A percentile compares a stretch with the other conserved stretches of the same genome.
These are phyloP conservation scores for Argya squamiceps DNA, from an alignment of 2,797 vertebrate species.

Conservation along the genomic window DNA sequence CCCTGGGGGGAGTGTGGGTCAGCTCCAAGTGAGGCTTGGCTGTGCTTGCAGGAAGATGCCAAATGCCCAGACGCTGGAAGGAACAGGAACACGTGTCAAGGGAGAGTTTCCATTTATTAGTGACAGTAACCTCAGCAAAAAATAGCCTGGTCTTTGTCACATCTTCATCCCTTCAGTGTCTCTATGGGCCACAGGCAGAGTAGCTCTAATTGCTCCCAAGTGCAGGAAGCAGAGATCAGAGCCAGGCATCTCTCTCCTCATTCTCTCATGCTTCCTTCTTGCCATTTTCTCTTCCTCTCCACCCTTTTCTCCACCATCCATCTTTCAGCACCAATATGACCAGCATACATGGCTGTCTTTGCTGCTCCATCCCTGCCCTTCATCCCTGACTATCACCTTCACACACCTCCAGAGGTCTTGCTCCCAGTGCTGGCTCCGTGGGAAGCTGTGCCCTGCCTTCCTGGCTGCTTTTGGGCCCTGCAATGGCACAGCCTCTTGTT, in stretches of 20 bases:
- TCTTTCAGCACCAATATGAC: neutral
- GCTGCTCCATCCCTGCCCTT: neutral
- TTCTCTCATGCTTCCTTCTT: neutral
- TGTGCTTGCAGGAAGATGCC: neutral
- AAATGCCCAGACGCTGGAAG: neutral
- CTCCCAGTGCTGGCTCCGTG: neutral
- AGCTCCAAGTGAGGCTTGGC: neutral
- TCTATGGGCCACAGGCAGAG: neutral
- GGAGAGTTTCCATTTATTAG: constrained; percentile 39
- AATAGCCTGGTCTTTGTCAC: constrained; percentile 35
- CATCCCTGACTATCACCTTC: neutral
- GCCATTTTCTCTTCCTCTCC: neutral
- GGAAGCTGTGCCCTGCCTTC: neutral
- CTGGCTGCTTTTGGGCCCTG: neutral
- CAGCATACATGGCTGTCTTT: rapidly evolving
- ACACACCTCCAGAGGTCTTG: neutral
- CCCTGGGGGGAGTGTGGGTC: neutral
- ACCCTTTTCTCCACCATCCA: neutral
- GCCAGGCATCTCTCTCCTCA: neutral
- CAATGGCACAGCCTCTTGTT: rapidly evolving
- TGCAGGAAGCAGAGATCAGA: neutral
- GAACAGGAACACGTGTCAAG: neutral
- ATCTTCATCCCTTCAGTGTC: constrained; percentile 9
- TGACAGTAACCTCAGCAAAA: constrained; percentile 31
- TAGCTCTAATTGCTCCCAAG: constrained; percentile 3